A percentile compares a stretch with the other conserved stretches of the same genome.
These are phyloP conservation scores for Dugesia japonica DNA, from an alignment of 2,888 invertebrate species.

Conservation along the genomic window DNA sequence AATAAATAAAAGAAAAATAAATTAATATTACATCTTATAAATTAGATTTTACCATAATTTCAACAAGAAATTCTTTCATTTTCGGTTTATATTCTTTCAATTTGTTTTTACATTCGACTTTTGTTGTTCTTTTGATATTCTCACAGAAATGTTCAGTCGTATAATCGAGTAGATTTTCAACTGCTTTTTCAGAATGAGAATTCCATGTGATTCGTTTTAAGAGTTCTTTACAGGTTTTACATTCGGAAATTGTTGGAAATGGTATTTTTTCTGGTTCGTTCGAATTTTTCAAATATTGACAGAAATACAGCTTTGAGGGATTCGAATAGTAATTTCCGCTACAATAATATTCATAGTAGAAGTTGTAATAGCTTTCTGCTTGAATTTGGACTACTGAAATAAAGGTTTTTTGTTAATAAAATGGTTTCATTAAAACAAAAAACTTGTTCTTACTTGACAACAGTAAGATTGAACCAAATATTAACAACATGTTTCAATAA, in stretches of 20 bases:
- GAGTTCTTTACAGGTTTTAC: neutral
- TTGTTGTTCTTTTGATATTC: neutral
- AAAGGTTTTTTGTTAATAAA: too few species aligned
- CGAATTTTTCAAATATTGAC: neutral
- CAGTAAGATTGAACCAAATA: neutral
- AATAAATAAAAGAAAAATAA: neutral
- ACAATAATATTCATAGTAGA: neutral
- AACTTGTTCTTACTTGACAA: neutral
- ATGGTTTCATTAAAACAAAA: neutral
- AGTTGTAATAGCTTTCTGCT: neutral
- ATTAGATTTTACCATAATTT: neutral
- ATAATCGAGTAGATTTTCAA: neutral
- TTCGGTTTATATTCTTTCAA: constrained; percentile 7
- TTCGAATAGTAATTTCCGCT: neutral
- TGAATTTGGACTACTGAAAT: neutral
- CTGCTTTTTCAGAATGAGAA: neutral
- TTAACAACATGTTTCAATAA: neutral
- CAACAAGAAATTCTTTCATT: neutral
- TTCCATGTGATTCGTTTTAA: constrained; percentile 3
- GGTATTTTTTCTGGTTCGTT: neutral
- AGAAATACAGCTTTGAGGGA: neutral
- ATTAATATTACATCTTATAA: neutral
- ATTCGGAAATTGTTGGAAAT: neutral
- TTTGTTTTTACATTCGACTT: neutral
- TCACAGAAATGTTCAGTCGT: neutral